Percentiles rank a stretch among this genome's conserved stretches.
Evolutionary conservation across 2,797 vertebrate genomes (phyloP).

Genomic region (Xerus rutilus): DNA sequence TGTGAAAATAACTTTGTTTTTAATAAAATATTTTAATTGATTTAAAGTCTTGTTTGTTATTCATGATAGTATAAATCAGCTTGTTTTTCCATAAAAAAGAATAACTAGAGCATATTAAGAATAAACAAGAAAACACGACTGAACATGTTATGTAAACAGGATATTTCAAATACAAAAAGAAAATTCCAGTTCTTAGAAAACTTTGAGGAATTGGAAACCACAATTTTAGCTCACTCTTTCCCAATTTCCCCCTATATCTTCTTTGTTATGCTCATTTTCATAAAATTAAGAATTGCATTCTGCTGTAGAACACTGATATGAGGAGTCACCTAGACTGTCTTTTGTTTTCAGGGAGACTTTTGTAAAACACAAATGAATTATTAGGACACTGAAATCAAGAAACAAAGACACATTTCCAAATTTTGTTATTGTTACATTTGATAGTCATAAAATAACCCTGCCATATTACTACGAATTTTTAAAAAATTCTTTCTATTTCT

Average conservation of each 20-base stretch:
- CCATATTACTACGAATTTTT: no score
- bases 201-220: not conserved
- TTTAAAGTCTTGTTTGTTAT: not conserved
- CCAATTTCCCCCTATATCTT: slow-evolving; percentile 31
- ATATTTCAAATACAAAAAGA: not conserved
- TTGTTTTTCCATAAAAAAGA: slow-evolving; percentile 48
- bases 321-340: no score
- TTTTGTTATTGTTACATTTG: no score
- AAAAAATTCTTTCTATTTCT: no score
- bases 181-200: not conserved
- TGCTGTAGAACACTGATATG: not conserved
- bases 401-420: no score
- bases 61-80: slow-evolving; percentile 62
- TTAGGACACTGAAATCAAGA: no score
- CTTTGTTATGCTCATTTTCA: slow-evolving; percentile 57
- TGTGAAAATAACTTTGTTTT: slow-evolving; percentile 81
- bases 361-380: no score
- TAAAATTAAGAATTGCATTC: slow-evolving; percentile 22
- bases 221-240: not conserved
- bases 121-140: not conserved
- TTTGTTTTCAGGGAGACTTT: no score
- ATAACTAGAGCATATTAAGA: not conserved
- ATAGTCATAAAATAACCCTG: no score
- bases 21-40: slow-evolving; percentile 78
- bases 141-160: not conserved